Evolutionary conservation across 2,797 vertebrate genomes (phyloP).

Genomic region (Kryptopterus vitreolus): DNA sequence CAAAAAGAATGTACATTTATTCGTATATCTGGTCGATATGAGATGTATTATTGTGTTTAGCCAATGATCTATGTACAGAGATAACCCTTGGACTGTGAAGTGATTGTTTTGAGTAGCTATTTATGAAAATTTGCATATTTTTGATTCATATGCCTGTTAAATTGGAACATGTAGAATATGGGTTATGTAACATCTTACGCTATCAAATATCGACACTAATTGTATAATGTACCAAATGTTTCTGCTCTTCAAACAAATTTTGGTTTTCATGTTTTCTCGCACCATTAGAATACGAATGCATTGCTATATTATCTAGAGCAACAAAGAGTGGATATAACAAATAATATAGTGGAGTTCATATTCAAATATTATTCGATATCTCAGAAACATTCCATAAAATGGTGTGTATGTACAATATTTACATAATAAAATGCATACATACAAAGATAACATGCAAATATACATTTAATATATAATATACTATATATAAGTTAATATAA

Average conservation of each 20-base stretch:
- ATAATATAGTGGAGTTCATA: background rate
- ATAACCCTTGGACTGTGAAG: background rate
- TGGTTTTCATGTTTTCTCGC: constrained; percentile 19
- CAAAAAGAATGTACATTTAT: background rate
- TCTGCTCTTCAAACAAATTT: background rate
- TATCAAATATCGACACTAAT: background rate
- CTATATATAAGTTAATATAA: too few relatives aligned
- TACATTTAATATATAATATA: too few relatives aligned
- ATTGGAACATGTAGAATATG: background rate
- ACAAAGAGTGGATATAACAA: too few relatives aligned
- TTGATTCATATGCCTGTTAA: background rate
- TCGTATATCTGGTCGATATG: background rate
- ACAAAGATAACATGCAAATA: too few relatives aligned
- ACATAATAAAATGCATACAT: too few relatives aligned
- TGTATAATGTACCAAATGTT: constrained; percentile 5
- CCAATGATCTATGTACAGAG: background rate
- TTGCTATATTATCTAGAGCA: too few relatives aligned
- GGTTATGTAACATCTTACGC: background rate
- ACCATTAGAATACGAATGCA: constrained; percentile 8
- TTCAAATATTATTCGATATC: background rate
- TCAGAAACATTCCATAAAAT: background rate
- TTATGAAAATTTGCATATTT: too few relatives aligned
- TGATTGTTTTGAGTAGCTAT: background rate
- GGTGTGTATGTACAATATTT: too few relatives aligned
- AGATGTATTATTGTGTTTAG: background rate